Evolutionary conservation across 2,797 vertebrate species (phyloP).

Genomic region (Bovichtus variegatus): DNA sequence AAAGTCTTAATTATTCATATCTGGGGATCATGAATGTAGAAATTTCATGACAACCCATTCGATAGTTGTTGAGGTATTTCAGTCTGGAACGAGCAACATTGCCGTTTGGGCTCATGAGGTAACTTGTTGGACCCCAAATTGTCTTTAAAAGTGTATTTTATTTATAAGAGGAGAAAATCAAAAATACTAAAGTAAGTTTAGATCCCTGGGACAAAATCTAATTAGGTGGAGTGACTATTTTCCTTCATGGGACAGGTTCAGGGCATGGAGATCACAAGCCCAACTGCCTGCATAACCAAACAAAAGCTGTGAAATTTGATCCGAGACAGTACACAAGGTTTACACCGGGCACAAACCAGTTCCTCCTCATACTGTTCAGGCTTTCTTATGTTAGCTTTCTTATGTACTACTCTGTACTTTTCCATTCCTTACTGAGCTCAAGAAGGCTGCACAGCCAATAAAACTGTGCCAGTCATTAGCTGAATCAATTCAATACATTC

Average conservation of each 20-base stretch:
- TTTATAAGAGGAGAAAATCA: neutral
- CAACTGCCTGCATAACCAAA: constrained; percentile 17
- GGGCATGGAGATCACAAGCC: too few relatives aligned
- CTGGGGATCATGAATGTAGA: neutral
- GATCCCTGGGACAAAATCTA: neutral
- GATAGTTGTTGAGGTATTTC: neutral
- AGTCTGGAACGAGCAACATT: neutral
- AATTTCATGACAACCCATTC: neutral
- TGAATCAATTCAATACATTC: constrained; percentile 9
- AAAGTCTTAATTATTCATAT: neutral
- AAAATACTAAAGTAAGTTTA: neutral
- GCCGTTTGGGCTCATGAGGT: neutral
- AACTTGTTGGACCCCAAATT: neutral
- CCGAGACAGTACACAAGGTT: constrained; percentile 24
- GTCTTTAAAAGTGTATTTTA: neutral
- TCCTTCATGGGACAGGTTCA: neutral
- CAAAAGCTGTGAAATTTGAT: constrained; percentile 51
- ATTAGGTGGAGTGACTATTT: neutral
- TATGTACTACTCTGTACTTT: constrained; percentile 57
- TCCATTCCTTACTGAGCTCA: constrained; percentile 43
- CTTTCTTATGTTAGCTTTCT: constrained; percentile 14
- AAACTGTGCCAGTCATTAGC: constrained; percentile 42
- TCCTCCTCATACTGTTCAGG: constrained; percentile 63
- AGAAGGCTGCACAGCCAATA: constrained; percentile 31
- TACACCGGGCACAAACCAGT: constrained; percentile 57